phyloP scores from a whole-genome alignment of 2,113 vertebrate species.

The Lonchura striata region DNA sequence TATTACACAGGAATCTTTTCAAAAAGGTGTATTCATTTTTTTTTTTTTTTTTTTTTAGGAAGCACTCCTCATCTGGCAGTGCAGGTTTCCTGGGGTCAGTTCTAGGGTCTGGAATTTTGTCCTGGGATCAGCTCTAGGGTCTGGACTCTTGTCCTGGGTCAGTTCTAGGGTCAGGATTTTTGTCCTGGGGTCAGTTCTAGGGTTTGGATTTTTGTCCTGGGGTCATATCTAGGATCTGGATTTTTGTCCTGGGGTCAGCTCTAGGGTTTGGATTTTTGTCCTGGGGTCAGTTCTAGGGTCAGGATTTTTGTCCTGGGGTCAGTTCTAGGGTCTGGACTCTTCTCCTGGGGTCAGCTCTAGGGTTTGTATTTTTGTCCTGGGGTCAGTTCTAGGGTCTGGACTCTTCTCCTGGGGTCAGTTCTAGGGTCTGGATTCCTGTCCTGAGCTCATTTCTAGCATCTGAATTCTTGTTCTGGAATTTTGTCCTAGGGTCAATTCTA shows the following conservation, averaged over 20 bases:
- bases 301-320: not conserved
- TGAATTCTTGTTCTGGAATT: too few relatives aligned
- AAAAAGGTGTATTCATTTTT: not conserved
- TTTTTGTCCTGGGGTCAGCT: too few relatives aligned
- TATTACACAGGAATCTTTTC: not conserved
- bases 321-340: not conserved
- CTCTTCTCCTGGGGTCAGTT: not conserved
- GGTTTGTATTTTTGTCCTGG: not conserved
- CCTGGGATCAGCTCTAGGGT: not conserved
- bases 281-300: not conserved
- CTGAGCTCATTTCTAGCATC: not conserved
- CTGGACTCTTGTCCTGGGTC: not conserved
- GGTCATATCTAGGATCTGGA: not conserved
- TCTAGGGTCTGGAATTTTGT: too few relatives aligned
- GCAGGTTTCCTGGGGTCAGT: not conserved
- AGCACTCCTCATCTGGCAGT: not conserved
- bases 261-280: not conserved
- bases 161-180: not conserved
- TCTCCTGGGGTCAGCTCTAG: not conserved
- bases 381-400: not conserved
- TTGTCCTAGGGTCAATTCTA: not conserved
- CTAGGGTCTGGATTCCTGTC: not conserved
- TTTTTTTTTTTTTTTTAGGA: not conserved
- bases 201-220: not conserved
- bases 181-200: not conserved